Evolutionary conservation across 2,113 vertebrate species (phyloP), one percentile per base, ranked within the genome.

Genomic region (Eurypyga helias): DNA sequence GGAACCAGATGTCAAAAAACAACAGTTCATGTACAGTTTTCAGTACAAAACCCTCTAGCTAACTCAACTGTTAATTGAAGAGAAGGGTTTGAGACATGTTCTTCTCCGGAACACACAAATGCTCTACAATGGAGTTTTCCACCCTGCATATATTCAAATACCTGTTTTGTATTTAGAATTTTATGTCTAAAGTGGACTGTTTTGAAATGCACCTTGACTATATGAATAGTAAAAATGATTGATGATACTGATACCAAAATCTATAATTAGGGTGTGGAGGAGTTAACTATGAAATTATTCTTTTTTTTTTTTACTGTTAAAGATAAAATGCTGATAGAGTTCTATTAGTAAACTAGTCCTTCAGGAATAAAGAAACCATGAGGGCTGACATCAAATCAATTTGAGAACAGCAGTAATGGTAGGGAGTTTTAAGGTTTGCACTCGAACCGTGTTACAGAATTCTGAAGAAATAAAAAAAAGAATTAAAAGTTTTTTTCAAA

Each of bases 391-490:
- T 54, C 65, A 90, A 72, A 95, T 57, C 24, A 49, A 62, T 65
- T 79, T 23, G 8, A 89, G 31, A 93, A 91, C 66, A 71, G 34
- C 66, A 71, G 34, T 15, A 89, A 61, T 46, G 34, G n/a, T 34
- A 87, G 16, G 26, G 20, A 90, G 38, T 94, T 94, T 90, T 46
- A 89, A 90, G 70, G 25, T 86, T 87, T 93, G 48, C 66, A 67
- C n/a, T 88, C 8, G 21, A 87, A 75, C 18, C 75, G 25, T 10
- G 31, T 79, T 78, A 91, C 41, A 94, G 31, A 89, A 61, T 89
- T 73, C 62, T n/a, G 86, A 96, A 94, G 93, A 96, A 97, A 83
- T 46, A n/a, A 58, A 79, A 67, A 77, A 70, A 86, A n/a, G 54
- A 75, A 52, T 82, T 43, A 83, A 83, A 76, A 78, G 34, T 7